Conservation (phyloP, 2,113 vertebrate species). For the Halcyon senegalensis region DNA sequence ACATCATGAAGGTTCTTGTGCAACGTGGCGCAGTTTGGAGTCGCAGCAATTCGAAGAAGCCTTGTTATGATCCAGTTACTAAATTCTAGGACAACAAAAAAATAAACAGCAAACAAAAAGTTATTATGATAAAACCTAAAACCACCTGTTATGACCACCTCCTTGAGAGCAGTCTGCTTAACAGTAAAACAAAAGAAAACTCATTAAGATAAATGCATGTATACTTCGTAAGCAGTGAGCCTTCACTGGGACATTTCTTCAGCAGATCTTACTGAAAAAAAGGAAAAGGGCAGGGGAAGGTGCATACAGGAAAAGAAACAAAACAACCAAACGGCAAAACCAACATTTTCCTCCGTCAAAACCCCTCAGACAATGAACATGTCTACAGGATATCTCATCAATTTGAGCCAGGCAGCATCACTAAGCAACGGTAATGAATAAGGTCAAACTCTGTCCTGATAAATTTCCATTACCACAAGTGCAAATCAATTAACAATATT, state of each 20-base stretch:
- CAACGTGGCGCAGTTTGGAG: conserved; percentile 86
- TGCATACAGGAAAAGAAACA: not conserved
- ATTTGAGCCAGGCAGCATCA: fast-evolving
- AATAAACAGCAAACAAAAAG: not conserved
- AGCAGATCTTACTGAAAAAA: not conserved
- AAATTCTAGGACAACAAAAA: conserved; percentile 82
- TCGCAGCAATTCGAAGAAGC: conserved; percentile 88
- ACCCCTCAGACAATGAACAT: not conserved
- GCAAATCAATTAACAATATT: not conserved
- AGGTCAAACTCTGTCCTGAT: not conserved
- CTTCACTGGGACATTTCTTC: not conserved
- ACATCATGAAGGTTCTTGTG: conserved; percentile 85
- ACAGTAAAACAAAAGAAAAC: not conserved
- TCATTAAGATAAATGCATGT: not conserved
- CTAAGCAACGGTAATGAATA: not conserved
- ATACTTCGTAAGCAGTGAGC: not conserved
- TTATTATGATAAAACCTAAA: not conserved
- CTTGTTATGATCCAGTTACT: conserved; percentile 92
- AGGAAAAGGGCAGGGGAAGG: not conserved
- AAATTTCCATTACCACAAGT: not conserved
- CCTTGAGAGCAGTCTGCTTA: not conserved
- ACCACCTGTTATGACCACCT: not conserved
- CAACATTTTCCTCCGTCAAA: not conserved
- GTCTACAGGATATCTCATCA: not conserved
- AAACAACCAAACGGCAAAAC: not conserved